Conservation (phyloP, 2,113 vertebrate genomes). For the Haemorhous mexicanus region DNA sequence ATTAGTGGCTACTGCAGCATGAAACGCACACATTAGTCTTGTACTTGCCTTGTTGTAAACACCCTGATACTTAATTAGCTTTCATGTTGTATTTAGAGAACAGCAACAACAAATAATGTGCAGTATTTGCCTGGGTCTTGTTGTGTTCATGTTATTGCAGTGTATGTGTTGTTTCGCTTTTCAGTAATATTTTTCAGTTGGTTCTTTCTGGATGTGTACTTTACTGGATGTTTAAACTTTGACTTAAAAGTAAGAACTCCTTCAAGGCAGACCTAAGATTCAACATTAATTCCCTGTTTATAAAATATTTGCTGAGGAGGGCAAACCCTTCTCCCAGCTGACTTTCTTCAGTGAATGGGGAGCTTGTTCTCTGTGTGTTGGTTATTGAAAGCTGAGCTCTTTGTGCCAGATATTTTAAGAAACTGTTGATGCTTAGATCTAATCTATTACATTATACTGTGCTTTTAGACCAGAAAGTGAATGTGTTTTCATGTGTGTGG, state of each 20-base stretch:
- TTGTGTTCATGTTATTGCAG: background rate
- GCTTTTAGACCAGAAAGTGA: constrained; percentile 27
- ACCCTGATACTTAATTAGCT: constrained; percentile 26
- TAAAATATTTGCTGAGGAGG: constrained; percentile 63
- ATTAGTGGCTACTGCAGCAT: background rate
- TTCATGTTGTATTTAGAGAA: constrained; percentile 15
- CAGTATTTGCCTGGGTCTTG: background rate
- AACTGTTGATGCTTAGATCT: constrained; percentile 23
- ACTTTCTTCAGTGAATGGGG: constrained; percentile 51
- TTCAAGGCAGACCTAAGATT: constrained; percentile 42
- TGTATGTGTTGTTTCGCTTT: background rate
- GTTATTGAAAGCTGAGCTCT: constrained; percentile 50
- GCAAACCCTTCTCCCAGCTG: constrained; percentile 36
- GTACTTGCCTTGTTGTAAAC: background rate
- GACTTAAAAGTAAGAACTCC: constrained; percentile 44
- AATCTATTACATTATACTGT: constrained; percentile 24
- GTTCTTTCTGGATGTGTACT: constrained; percentile 35
- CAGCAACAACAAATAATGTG: constrained; percentile 29
- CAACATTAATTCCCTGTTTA: constrained; percentile 39
- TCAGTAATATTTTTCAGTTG: background rate
- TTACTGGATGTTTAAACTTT: constrained; percentile 44
- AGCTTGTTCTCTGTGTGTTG: constrained; percentile 53
- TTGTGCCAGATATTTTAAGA: constrained; percentile 65
- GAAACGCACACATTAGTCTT: background rate
- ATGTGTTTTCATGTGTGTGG: background rate